These are phyloP conservation scores for Rhinogobio ventralis DNA, from an alignment of 2,797 vertebrate genomes.

Conservation along the genomic window DNA sequence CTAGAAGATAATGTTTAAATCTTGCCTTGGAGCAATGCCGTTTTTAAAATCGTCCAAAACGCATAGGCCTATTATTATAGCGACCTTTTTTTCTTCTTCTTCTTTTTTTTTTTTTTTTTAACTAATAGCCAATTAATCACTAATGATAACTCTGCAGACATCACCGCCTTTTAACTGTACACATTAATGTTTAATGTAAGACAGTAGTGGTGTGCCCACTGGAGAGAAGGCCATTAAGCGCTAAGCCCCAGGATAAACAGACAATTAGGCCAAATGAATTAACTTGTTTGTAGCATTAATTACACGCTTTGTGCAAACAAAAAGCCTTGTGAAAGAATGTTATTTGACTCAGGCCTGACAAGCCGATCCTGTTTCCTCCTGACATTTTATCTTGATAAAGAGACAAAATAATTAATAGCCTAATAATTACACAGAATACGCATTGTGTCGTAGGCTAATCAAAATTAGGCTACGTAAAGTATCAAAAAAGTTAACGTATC, in stretches of 20 bases:
- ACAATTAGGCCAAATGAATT: slow-evolving; percentile 68
- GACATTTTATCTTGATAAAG: slow-evolving; percentile 35
- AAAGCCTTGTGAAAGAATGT: slow-evolving; percentile 63
- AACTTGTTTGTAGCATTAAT: slow-evolving; percentile 67
- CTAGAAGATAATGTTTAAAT: slow-evolving; percentile 42
- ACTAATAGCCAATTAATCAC: slow-evolving; percentile 18
- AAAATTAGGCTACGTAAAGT: too few relatives aligned
- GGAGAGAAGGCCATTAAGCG: slow-evolving; percentile 62
- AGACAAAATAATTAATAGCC: slow-evolving; percentile 1
- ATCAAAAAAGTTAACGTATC: background rate
- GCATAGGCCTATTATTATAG: background rate
- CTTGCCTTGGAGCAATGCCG: slow-evolving; percentile 31
- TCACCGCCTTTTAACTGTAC: slow-evolving; percentile 11
- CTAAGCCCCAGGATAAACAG: slow-evolving; percentile 66
- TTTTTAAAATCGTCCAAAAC: slow-evolving; percentile 1
- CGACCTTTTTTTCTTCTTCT: background rate
- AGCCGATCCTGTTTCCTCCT: slow-evolving; percentile 55
- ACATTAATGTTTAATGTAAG: slow-evolving; percentile 47
- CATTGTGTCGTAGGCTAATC: background rate
- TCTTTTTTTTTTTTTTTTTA: too few relatives aligned
- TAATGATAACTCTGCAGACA: slow-evolving; percentile 28
- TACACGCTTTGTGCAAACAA: slow-evolving; percentile 67
- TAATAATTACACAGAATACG: slow-evolving; percentile 16
- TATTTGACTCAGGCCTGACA: slow-evolving; percentile 65
- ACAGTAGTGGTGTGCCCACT: slow-evolving; percentile 48